Conservation (phyloP, 1,140 invertebrate genomes). For the Sitophilus oryzae region DNA sequence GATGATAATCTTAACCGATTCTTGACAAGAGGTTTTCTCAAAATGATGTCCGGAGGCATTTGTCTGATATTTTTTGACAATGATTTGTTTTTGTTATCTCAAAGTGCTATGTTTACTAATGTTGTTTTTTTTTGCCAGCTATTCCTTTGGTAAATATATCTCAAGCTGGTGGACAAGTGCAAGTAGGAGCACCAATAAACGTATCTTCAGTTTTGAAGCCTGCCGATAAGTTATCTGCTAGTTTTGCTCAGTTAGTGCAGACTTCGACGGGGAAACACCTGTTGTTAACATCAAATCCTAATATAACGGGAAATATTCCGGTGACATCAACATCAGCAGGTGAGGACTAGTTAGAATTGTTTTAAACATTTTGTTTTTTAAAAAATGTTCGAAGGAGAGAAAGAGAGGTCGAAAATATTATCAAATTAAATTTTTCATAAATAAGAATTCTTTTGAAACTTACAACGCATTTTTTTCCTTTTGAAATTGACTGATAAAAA, state of each 20-base stretch:
- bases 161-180: slow-evolving; percentile 39
- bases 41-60: slow-evolving; percentile 22
- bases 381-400: too few species aligned
- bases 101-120: not conserved
- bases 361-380: too few species aligned
- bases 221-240: slow-evolving; percentile 36
- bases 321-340: slow-evolving; percentile 36
- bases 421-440: too few species aligned
- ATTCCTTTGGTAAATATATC: slow-evolving; percentile 48
- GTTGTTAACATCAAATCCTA: slow-evolving; percentile 48
- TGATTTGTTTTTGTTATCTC: slow-evolving; percentile 1
- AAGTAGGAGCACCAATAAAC: slow-evolving; percentile 42
- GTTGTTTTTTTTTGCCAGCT: slow-evolving; percentile 41
- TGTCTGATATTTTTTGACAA: slow-evolving; percentile 16
- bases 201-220: slow-evolving; percentile 45
- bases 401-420: too few species aligned
- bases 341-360: slow-evolving; percentile 1
- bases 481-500: too few species aligned
- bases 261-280: slow-evolving; percentile 63
- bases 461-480: too few species aligned
- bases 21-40: slow-evolving; percentile 24
- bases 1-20: slow-evolving; percentile 19
- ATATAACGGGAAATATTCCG: slow-evolving; percentile 35
- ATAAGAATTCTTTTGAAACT: too few species aligned
- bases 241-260: slow-evolving; percentile 60